Conservation (phyloP, 2,888 invertebrate species). For the Troides aeacus region DNA sequence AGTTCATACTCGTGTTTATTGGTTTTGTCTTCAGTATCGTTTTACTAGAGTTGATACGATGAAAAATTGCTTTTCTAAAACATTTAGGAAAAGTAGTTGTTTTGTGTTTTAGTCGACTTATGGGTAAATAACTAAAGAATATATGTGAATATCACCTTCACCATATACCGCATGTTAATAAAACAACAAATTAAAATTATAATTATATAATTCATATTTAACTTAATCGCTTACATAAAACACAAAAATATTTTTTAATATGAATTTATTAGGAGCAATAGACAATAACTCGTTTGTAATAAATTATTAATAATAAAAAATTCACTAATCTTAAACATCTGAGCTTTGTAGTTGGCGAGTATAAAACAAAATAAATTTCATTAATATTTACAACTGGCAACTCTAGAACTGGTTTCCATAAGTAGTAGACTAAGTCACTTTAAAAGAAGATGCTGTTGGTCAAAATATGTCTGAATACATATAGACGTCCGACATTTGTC, state of each 20-base stretch:
- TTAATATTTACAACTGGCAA: slow-evolving; percentile 15
- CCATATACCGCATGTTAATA: slow-evolving; percentile 21
- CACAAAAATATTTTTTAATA: slow-evolving; percentile 37
- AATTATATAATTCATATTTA: slow-evolving; percentile 61
- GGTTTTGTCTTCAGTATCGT: no score
- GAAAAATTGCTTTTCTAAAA: no score
- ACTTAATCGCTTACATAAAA: slow-evolving; percentile 43
- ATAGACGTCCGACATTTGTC: no score
- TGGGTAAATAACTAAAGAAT: no score
- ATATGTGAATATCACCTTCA: no score
- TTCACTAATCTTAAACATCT: slow-evolving; percentile 16
- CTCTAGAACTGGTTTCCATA: neutral
- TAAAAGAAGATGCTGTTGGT: neutral
- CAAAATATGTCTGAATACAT: neutral
- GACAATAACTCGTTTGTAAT: slow-evolving; percentile 27
- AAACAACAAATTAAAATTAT: slow-evolving; percentile 53
- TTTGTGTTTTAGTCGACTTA: no score
- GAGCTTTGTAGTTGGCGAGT: slow-evolving; percentile 11
- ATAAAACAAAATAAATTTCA: slow-evolving; percentile 9
- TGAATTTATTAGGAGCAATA: slow-evolving; percentile 28
- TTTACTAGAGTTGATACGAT: no score
- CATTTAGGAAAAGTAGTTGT: no score
- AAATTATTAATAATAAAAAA: slow-evolving; percentile 28
- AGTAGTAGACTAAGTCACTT: neutral
- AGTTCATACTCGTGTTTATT: no score